These are phyloP conservation scores for Zootermopsis nevadensis DNA, from an alignment of 2,888 invertebrate species.

Conservation along the genomic window DNA sequence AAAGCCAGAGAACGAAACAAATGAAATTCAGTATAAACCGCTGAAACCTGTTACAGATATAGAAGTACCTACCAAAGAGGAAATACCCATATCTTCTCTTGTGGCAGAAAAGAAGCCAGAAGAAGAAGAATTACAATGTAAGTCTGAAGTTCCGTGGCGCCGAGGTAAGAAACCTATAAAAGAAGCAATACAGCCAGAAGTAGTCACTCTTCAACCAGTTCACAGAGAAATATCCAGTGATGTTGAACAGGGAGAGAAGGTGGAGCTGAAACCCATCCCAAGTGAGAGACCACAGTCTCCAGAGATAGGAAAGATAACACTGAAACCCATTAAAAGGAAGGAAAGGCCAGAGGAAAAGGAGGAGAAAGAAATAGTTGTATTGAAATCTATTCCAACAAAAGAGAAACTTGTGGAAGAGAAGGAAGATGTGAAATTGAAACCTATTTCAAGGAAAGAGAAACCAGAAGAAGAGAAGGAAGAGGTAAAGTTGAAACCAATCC, in stretches of 20 bases:
- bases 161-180: slow-evolving; percentile 55
- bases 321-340: slow-evolving; percentile 43
- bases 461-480: slow-evolving; percentile 46
- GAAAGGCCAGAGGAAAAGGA: slow-evolving; percentile 38
- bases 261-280: slow-evolving; percentile 57
- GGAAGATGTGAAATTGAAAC: slow-evolving; percentile 53
- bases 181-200: slow-evolving; percentile 54
- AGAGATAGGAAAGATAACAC: slow-evolving; percentile 38
- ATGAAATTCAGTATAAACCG: slow-evolving; percentile 55
- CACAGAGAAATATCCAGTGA: slow-evolving; percentile 48
- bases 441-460: slow-evolving; percentile 40
- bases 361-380: slow-evolving; percentile 52
- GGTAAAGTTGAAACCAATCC: slow-evolving; percentile 40
- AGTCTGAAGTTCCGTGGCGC: slow-evolving; percentile 56
- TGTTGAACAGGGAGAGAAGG: slow-evolving; percentile 56
- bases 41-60: background rate
- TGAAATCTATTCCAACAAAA: slow-evolving; percentile 52
- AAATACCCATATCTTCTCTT: slow-evolving; percentile 9
- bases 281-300: slow-evolving; percentile 41
- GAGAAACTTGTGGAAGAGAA: slow-evolving; percentile 56
- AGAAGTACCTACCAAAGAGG: slow-evolving; percentile 20
- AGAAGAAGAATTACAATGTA: slow-evolving; percentile 50
- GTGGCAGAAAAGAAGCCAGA: slow-evolving; percentile 51
- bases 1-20: slow-evolving; percentile 53
- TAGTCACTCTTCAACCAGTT: slow-evolving; percentile 56